Conservation (phyloP, 2,888 invertebrate species). For the Parelbella ahira region DNA sequence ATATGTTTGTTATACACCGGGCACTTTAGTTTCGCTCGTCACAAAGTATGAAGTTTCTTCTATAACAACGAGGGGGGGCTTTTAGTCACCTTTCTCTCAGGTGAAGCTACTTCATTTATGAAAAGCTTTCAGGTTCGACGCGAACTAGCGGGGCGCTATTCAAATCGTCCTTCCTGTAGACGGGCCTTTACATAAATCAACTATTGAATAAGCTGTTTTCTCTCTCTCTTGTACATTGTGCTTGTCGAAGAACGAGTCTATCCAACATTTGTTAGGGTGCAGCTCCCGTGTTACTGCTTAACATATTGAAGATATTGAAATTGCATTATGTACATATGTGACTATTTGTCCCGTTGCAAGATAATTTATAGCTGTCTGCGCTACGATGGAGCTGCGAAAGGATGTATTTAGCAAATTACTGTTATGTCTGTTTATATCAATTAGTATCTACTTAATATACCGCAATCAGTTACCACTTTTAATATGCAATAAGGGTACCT, state of each 20-base stretch:
- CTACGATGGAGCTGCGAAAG: too few species aligned
- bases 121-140: conserved; percentile 73
- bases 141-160: conserved; percentile 64
- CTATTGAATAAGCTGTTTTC: conserved; percentile 64
- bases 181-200: conserved; percentile 53
- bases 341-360: too few species aligned
- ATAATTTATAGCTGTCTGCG: too few species aligned
- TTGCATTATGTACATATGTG: too few species aligned
- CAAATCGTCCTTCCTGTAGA: conserved; percentile 64
- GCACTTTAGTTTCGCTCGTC: conserved; percentile 39
- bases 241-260: conserved; percentile 28
- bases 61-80: conserved; percentile 49
- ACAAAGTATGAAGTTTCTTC: conserved; percentile 56
- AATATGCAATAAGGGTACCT: too few species aligned
- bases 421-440: too few species aligned
- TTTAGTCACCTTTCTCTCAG: conserved; percentile 60
- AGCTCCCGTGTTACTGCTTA: too few species aligned
- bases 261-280: conserved; percentile 24
- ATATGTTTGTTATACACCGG: conserved; percentile 32
- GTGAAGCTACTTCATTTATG: conserved; percentile 65
- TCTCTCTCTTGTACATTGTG: conserved; percentile 44
- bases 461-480: too few species aligned
- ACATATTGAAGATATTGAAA: too few species aligned
- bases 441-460: too few species aligned
- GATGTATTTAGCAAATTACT: too few species aligned